These are phyloP conservation scores for Gracilinanus agilis DNA, from an alignment of 2,113 vertebrate genomes.

Conservation along the genomic window DNA sequence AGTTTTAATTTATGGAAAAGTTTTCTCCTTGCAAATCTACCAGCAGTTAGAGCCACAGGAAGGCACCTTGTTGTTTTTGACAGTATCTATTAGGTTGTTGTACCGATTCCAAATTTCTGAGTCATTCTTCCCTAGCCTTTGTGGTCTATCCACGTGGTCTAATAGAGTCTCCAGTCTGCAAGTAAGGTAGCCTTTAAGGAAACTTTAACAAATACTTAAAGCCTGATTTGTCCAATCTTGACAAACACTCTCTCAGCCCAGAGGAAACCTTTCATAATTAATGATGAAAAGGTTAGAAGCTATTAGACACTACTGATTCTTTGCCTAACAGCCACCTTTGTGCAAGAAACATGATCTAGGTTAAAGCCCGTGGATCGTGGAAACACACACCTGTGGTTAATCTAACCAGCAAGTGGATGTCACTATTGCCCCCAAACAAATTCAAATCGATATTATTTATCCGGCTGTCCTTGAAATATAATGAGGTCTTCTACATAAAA, in stretches of 20 bases:
- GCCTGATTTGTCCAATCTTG: background rate
- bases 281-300: conserved; percentile 58
- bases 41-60: background rate
- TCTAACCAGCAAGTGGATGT: conserved; percentile 59
- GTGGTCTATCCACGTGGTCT: background rate
- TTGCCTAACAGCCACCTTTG: conserved; percentile 71
- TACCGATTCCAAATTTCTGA: background rate
- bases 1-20: background rate
- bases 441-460: conserved; percentile 76
- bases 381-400: conserved; percentile 63
- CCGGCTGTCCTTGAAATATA: conserved; percentile 57
- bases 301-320: conserved; percentile 49
- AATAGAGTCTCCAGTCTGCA: conserved; percentile 1
- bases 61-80: background rate
- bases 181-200: background rate
- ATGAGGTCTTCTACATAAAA: conserved; percentile 60
- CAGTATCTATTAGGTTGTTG: background rate
- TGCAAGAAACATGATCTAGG: conserved; percentile 62
- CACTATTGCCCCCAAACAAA: conserved; percentile 61
- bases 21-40: background rate
- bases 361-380: conserved; percentile 60
- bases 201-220: background rate
- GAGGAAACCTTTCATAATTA: conserved; percentile 31
- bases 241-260: conserved; percentile 13
- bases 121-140: background rate